Base-by-base conservation (phyloP, 2,113 vertebrate genomes). In the Geococcyx californianus region DNA sequence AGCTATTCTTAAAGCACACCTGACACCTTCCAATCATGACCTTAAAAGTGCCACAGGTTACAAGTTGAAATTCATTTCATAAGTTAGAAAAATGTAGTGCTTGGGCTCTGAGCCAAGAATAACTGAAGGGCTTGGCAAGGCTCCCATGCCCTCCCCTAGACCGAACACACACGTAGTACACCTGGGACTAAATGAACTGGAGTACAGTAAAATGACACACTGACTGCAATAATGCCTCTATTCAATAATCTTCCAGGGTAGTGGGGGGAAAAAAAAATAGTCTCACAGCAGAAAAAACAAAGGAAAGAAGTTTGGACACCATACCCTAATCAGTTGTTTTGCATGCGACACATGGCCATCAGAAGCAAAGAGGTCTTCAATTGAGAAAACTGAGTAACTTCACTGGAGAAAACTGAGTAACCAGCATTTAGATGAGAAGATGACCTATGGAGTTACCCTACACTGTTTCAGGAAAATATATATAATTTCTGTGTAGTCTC, bases 1-100 rank as follows among this genome's bases (percentile, higher is more conserved):
- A 96, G 62, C 51, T 92, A 84, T 84, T 96, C 96, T 89, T 91
- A 96, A 97, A 94, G 88, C 92, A 87, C 88, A 97, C 97, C 97
- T 97, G 95, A 98, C 96, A 97, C 97, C 95, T 97, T 94, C 97
- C 96, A 96, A 72, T 88, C 84, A 63, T 60, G 96, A 96, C 95
- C 95, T 93, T 92, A 87, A 96, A 96, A 97, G 84, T 76, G 84
- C 91, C 94, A 97, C 92, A 78, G 96, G 97, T 98, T 97, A 96
- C 93, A 96, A 97, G 96, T 94, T 95, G 95, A 97, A 96, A 94
- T 91, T 95, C 60, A 85, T 94, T 97, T 96, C 93, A 85, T 94
- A 95, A 97, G 93, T 94, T 90, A 94, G 87, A 97, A 98, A 96
- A 98, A 98, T 94, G 96, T 77, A 96, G 92, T 64, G 92, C 94